Evolutionary conservation across 2,113 vertebrate species (phyloP).

Genomic region (Semicossyphus pulcher): DNA sequence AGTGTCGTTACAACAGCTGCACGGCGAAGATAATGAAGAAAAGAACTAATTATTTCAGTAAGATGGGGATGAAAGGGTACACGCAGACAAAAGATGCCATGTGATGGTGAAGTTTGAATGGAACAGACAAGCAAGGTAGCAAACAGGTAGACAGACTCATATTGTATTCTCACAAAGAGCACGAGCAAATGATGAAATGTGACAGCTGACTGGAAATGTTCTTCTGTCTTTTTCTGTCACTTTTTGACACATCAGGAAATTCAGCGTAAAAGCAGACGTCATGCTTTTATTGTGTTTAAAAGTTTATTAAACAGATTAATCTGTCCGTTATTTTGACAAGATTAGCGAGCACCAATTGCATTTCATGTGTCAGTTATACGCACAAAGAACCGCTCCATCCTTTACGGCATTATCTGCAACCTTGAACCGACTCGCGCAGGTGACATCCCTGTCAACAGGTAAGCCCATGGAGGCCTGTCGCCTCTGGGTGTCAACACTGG

Average conservation of each 20-base stretch:
- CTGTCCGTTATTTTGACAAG: neutral
- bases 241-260: too few species aligned
- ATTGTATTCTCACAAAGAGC: neutral
- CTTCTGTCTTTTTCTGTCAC: neutral
- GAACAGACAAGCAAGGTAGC: neutral
- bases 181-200: neutral
- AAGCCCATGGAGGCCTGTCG: neutral
- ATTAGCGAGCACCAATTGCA: neutral
- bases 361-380: neutral
- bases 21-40: neutral
- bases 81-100: constrained; percentile 1
- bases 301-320: too few species aligned
- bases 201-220: neutral
- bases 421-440: neutral
- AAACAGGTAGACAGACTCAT: constrained; percentile 1
- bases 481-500: neutral
- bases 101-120: neutral
- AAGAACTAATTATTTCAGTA: neutral
- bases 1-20: neutral
- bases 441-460: constrained; percentile 5
- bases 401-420: neutral
- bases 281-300: too few species aligned
- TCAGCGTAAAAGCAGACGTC: too few species aligned
- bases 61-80: neutral
- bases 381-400: neutral